A percentile compares a stretch with the other conserved stretches of the same genome.
Conservation (phyloP, 2,888 invertebrate species). For the Nephrotoma guestfalica region DNA sequence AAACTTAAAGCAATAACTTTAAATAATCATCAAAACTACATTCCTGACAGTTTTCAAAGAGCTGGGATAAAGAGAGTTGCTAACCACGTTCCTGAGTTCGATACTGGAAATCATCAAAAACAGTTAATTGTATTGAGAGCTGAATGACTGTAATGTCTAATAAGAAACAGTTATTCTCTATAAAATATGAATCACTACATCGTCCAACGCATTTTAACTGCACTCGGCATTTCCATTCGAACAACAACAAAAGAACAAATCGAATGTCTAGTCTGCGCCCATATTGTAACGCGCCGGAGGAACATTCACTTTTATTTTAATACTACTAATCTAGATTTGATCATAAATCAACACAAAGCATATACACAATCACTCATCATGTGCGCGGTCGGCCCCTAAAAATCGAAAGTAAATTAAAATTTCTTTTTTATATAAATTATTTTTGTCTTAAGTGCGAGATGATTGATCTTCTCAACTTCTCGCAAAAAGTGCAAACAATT, state of each 20-base stretch:
- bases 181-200: too few relatives aligned
- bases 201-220: neutral
- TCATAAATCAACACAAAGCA: neutral
- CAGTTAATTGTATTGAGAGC: too few relatives aligned
- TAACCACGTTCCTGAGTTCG: too few relatives aligned
- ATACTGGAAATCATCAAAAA: too few relatives aligned
- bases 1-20: too few relatives aligned
- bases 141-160: too few relatives aligned
- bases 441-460: neutral
- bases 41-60: too few relatives aligned
- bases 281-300: neutral
- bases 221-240: neutral
- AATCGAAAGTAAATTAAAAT: neutral
- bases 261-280: neutral
- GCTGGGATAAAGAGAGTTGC: too few relatives aligned
- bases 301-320: neutral
- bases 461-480: neutral
- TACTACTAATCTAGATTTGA: neutral
- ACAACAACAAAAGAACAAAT: neutral
- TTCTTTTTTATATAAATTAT: neutral
- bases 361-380: neutral
- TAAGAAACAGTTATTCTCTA: too few relatives aligned
- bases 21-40: too few relatives aligned
- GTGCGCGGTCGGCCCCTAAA: neutral
- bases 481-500: neutral